Evolutionary conservation across 2,113 vertebrate genomes (phyloP), one percentile per base, ranked within the genome.

Genomic region (Tachycineta bicolor): DNA sequence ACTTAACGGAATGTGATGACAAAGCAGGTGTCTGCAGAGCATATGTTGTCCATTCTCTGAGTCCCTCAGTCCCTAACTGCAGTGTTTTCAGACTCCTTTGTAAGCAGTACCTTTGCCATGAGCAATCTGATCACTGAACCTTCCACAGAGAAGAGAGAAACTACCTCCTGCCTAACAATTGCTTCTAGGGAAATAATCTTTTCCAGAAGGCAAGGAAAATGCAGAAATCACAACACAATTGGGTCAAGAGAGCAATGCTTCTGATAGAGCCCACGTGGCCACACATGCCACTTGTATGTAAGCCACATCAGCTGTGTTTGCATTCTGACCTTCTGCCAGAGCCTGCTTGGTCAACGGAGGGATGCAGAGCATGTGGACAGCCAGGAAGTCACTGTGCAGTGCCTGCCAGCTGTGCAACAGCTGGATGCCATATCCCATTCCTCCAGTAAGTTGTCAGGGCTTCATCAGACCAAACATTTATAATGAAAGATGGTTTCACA

Each of bases 261-360:
- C 50, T n/a, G 14, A 9, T 15, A 49, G 58, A 64, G 46, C 9
- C 37, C 25, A 16, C 0, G 0, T 26, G 34, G 47, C 67, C 78
- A 46, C 11, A 55, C 20, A 4, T 11, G 37, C 33, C 63, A 56
- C 46, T 11, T 37, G 21, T 13, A 70, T 14, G 9, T 2, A 18
- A 83, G 21, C 20, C 22, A 33, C 28, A 24, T 28, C 73, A 69
- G 41, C 46, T 82, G 22, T 64, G 37, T 52, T 68, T 58, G 26
- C 5, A 3, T n/a, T 60, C 49, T 50, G 69, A 69, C 37, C 43
- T 86, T 56, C 76, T 81, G 81, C 53, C 73, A 84, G 76, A 58
- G 85, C 14, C 43, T 18, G 15, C 59, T 14, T 49, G 71, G 75
- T 59, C 59, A 77, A 21, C 43, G 24, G 58, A 69, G 23, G 18